Conservation (phyloP, 2,113 vertebrate genomes). For the Malurus melanocephalus region DNA sequence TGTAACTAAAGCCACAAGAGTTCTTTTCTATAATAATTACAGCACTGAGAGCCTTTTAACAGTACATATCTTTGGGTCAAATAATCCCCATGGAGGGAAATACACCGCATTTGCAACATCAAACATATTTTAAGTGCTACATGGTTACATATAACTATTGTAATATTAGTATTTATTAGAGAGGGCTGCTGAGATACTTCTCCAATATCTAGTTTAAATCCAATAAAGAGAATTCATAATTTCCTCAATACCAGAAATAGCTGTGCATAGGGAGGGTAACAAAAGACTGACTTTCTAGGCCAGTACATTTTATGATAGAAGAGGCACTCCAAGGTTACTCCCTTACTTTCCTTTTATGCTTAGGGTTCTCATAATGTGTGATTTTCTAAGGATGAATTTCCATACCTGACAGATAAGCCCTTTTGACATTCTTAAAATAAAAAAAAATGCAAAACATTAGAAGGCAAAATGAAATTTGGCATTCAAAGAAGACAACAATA, state of each 20-base stretch:
- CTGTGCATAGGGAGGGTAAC: fast-evolving
- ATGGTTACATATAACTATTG: neutral
- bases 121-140: neutral
- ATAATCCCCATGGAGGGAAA: neutral
- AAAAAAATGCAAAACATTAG: neutral
- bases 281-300: neutral
- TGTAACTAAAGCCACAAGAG: neutral
- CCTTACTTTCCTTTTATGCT: neutral
- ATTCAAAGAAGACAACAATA: neutral
- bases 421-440: neutral
- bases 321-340: neutral
- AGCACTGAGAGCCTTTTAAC: neutral
- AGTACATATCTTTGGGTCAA: neutral
- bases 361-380: neutral
- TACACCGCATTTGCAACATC: neutral
- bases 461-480: neutral
- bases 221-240: neutral
- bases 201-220: neutral
- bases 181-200: neutral
- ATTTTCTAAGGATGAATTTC: neutral
- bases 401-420: neutral
- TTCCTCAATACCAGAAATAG: neutral
- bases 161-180: neutral
- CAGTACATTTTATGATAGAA: neutral
- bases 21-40: neutral